These are phyloP conservation scores for Calonectris borealis DNA, from an alignment of 2,113 vertebrate species.

Conservation along the genomic window DNA sequence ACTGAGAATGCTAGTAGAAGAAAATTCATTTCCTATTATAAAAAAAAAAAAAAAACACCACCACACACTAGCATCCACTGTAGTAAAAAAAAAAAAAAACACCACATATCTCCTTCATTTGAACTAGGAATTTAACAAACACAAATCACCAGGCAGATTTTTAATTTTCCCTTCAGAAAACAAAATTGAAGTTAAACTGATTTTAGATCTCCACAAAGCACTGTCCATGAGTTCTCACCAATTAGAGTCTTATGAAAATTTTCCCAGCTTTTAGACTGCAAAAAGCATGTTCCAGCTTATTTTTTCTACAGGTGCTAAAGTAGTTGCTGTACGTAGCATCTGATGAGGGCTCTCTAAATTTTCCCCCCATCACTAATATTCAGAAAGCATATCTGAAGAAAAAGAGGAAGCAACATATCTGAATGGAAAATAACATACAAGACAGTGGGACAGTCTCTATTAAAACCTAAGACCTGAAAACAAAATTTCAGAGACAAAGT, in stretches of 20 bases:
- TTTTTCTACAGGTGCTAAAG: background rate
- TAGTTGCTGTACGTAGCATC: background rate
- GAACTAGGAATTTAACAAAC: background rate
- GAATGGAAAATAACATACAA: background rate
- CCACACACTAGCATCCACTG: background rate
- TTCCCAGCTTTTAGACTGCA: background rate
- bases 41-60: background rate
- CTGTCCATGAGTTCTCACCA: background rate
- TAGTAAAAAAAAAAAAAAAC: background rate
- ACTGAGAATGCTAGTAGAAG: background rate
- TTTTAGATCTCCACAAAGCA: background rate
- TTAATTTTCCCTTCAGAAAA: background rate
- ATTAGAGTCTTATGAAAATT: background rate
- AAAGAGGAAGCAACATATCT: background rate
- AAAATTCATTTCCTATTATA: background rate
- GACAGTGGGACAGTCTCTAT: background rate
- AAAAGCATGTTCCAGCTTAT: background rate
- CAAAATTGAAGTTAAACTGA: background rate
- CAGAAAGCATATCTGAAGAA: background rate
- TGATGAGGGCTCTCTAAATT: background rate
- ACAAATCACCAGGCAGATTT: background rate
- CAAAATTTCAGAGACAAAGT: background rate
- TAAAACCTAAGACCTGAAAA: background rate
- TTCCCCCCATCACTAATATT: background rate
- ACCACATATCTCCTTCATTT: background rate